These are phyloP conservation scores for Dicerorhinus sumatrensis DNA, from an alignment of 2,113 vertebrate genomes.

Conservation along the genomic window DNA sequence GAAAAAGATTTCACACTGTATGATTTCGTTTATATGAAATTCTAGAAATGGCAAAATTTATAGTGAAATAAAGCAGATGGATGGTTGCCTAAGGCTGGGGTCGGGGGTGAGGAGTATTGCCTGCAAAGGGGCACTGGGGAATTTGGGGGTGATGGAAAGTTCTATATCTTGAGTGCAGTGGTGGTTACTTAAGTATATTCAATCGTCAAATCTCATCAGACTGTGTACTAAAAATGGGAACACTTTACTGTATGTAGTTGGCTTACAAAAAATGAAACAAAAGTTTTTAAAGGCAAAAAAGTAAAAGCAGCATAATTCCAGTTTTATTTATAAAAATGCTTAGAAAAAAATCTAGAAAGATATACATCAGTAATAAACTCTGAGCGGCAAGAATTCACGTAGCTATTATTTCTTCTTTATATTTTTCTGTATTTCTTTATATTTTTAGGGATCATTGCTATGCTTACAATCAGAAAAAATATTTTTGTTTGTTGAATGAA, in stretches of 20 bases:
- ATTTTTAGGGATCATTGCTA: background rate
- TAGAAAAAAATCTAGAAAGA: background rate
- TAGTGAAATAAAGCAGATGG: background rate
- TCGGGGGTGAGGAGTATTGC: rapidly evolving
- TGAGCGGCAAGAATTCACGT: background rate
- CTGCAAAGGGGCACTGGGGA: background rate
- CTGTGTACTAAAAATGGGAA: background rate
- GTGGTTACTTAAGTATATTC: background rate
- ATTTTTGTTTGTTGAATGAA: background rate
- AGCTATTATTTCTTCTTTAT: background rate
- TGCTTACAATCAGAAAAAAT: background rate
- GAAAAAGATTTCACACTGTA: background rate
- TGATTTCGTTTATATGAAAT: background rate
- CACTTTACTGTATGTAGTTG: background rate
- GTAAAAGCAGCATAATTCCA: background rate
- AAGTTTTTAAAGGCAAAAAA: background rate
- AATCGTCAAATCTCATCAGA: background rate
- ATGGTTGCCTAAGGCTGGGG: background rate
- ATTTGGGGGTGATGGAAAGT: background rate
- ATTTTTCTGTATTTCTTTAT: background rate
- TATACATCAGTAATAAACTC: background rate
- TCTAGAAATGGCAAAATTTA: background rate
- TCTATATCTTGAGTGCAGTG: rapidly evolving
- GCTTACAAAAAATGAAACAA: background rate
- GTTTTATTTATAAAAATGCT: background rate